A percentile compares a stretch with the other conserved stretches of the same genome.
Evolutionary conservation across 1,140 invertebrate genomes (phyloP).

Genomic region (Meteorus sp.): DNA sequence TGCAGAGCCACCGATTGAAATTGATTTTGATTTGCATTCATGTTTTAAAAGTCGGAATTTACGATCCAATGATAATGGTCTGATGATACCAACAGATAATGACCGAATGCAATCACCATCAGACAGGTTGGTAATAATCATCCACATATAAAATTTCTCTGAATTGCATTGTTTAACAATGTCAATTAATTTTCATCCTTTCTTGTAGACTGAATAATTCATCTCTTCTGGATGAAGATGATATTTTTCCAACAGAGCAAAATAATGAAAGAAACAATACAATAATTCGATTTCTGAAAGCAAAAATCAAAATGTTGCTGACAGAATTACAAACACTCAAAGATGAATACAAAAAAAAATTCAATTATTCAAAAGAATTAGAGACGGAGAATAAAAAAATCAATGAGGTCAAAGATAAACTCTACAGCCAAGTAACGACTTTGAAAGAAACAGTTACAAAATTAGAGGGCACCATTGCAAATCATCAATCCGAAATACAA

Average conservation of each 20-base stretch:
- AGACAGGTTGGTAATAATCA: not conserved
- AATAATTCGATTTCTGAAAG: constrained; percentile 47
- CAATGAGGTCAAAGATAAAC: constrained; percentile 51
- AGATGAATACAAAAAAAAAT: constrained; percentile 51
- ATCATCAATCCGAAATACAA: constrained; percentile 46
- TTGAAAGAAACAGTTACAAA: constrained; percentile 51
- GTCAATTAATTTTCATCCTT: constrained; percentile 5
- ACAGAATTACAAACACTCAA: constrained; percentile 50
- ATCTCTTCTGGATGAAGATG: constrained; percentile 5
- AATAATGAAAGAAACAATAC: constrained; percentile 34
- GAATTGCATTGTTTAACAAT: not conserved
- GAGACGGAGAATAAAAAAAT: constrained; percentile 52
- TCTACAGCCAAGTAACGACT: constrained; percentile 44
- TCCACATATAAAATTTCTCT: too few relatives aligned
- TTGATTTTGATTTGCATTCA: not conserved
- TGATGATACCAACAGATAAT: not conserved
- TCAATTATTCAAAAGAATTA: constrained; percentile 47
- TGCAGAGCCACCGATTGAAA: not conserved
- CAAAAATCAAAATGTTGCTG: constrained; percentile 54
- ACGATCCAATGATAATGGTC: not conserved
- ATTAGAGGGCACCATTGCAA: constrained; percentile 44
- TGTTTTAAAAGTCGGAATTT: not conserved
- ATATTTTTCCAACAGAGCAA: constrained; percentile 1
- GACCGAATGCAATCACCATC: not conserved
- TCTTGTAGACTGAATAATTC: constrained; percentile 22